These are phyloP conservation scores for Neodiprion pinetum DNA, from an alignment of 1,140 invertebrate species.

Conservation along the genomic window DNA sequence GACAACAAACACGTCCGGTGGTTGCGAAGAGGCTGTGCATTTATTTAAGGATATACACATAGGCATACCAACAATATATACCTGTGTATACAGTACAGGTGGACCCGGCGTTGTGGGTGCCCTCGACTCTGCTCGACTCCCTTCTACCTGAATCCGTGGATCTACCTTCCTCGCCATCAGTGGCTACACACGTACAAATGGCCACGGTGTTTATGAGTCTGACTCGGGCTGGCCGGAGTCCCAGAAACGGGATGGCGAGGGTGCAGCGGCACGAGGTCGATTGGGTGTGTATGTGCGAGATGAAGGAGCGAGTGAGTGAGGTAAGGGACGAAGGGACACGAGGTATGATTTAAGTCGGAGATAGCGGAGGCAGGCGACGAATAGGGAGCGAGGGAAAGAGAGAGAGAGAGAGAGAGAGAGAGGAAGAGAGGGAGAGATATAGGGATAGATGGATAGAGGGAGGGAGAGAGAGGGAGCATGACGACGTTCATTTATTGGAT, in stretches of 20 bases:
- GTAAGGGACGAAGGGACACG: background rate
- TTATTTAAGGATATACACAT: background rate
- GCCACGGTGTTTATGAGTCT: background rate
- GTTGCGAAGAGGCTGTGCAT: background rate
- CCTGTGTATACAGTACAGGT: background rate
- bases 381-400: constrained; percentile 1
- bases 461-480: background rate
- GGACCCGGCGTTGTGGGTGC: background rate
- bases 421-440: background rate
- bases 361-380: background rate
- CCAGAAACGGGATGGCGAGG: constrained; percentile 2
- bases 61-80: background rate
- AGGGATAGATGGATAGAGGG: background rate
- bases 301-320: background rate
- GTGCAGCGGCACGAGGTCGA: background rate
- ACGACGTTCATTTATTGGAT: constrained; percentile 1
- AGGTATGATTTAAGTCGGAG: constrained; percentile 2
- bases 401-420: background rate
- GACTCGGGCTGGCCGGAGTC: background rate
- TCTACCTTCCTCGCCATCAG: background rate
- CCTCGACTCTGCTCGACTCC: background rate
- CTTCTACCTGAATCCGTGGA: background rate
- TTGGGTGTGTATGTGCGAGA: background rate
- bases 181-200: background rate
- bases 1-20: background rate